Base-by-base conservation (phyloP, 1,140 invertebrate species). In the Paralvinella palmiformis region DNA sequence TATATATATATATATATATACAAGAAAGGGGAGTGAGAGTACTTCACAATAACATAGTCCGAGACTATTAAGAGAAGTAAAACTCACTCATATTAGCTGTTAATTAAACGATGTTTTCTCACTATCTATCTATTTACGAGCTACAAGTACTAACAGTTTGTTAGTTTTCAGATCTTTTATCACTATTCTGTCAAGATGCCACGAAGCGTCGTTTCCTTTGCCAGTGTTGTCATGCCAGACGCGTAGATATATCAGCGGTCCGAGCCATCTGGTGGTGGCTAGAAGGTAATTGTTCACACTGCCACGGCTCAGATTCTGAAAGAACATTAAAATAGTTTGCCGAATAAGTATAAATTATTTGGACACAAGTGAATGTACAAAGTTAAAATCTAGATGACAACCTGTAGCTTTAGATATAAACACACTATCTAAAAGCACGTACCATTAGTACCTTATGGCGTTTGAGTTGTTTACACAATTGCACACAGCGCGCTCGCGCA, bases 191-290 rank as follows among this genome's bases (percentile, higher is more conserved):
- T 60, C 63, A 3, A 65, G 45, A 37, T 24, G 63, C 63, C 63
- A 65, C 3, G 24, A n/a, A 24, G 57, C 60, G 13, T 10, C 24
- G 15, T 24, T 41, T 13, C 57, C 57, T 4, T 17, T 17, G 3
- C 63, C 63, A 1, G 63, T 37, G 41, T 65, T 65, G 63, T 65
- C 58, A 36, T 65, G 63, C 63, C 63, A 65, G 3, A 65, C 35
- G 13, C 57, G 2, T 5, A 36, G 45, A 17, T 33, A 44, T 4
- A 36, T 29, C 29, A 60, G 63, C 22, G 35, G 17, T 33, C 63
- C 63, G 7, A 65, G 59, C 5, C 29, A 4, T 20, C 6, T 27
- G 10, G 6, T 20, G 3, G 59, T 62, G 1, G 3, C 27, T 59
- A 65, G 6, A 10, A 41, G 5, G 44, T 44, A 65, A 4, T 32